Conservation (phyloP, 1,140 invertebrate species). For the Pogonomyrmex barbatus region DNA sequence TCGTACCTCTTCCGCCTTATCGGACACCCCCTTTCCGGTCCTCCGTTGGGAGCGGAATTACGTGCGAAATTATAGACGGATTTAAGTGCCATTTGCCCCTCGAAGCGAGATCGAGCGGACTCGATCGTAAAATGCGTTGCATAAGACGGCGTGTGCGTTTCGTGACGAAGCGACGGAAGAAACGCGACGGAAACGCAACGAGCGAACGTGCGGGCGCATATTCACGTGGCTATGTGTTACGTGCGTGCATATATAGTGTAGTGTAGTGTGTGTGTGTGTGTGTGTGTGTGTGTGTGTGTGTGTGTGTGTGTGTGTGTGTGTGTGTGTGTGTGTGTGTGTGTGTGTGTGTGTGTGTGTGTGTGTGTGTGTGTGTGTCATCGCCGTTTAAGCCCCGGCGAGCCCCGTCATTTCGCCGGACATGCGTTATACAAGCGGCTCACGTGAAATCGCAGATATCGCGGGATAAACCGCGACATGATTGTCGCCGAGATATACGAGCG, state of each 20-base stretch:
- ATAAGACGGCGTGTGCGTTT: conserved; percentile 50
- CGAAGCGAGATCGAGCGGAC: conserved; percentile 60
- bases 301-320: neutral
- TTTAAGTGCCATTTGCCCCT: conserved; percentile 77
- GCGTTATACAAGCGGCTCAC: neutral
- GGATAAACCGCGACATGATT: neutral
- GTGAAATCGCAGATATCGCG: conserved; percentile 29
- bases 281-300: neutral
- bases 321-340: neutral
- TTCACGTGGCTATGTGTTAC: neutral
- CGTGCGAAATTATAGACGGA: conserved; percentile 75
- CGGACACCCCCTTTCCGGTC: neutral
- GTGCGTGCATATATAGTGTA: neutral
- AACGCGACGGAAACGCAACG: conserved; percentile 1
- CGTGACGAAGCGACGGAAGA: conserved; percentile 59
- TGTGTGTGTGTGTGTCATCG: neutral
- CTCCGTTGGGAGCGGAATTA: conserved; percentile 71
- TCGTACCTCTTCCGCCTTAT: neutral
- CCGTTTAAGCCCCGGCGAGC: conserved; percentile 16
- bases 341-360: neutral
- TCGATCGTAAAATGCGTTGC: conserved; percentile 40
- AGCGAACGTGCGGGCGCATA: neutral
- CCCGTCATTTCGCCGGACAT: conserved; percentile 12
- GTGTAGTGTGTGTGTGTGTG: neutral
- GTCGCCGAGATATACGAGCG: conserved; percentile 5